Base-by-base conservation (phyloP, 2,888 invertebrate species). In the Rhorus exstirpatorius region DNA sequence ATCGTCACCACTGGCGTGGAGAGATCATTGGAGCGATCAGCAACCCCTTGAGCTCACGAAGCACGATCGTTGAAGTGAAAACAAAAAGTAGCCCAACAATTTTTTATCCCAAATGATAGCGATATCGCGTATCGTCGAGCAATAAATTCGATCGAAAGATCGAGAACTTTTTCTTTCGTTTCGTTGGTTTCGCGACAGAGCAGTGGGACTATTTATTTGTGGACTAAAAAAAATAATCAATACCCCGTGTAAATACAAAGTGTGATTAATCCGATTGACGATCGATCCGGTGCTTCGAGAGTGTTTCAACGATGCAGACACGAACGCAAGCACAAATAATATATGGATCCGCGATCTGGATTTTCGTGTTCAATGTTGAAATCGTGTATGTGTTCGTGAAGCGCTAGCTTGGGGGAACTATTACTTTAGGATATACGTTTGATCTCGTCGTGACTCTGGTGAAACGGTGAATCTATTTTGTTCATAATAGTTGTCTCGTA, bases 21-120 rank as follows among this genome's bases (percentile, higher is more conserved):
- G 92, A 74, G 91, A 91, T 91, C 92, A 90, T 53, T 91, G 90
- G 91, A 90, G 88, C 90, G 93, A 90, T 92, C 94, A 88, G 91
- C 94, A 96, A 88, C 96, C 96, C 17, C 92, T 96, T 83, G 96
- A 96, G 91, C 94, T 96, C 80, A 96, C 96, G 55, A 96, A 96
- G 92, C 96, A 96, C 91, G 96, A 96, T 93, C 95, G 96, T 92
- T 95, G 93, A 94, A 88, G 1, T 1, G 1, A n/a, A 38, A 44
- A n/a, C 44, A 12, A 38, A 31, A 3, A 17, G 12, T 12, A 38
- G 10, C 53, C 8, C 26, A 14, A 58, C 53, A 53, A 53, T 53
- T 24, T 17, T n/a, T n/a, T n/a, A n/a, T n/a, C n/a, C n/a, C n/a
- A n/a, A n/a, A n/a, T n/a, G n/a, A n/a, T n/a, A n/a, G n/a, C n/a